phyloP scores from a whole-genome alignment of 64 coral and sea anemone genomes.

The Platygyra sinensis region DNA sequence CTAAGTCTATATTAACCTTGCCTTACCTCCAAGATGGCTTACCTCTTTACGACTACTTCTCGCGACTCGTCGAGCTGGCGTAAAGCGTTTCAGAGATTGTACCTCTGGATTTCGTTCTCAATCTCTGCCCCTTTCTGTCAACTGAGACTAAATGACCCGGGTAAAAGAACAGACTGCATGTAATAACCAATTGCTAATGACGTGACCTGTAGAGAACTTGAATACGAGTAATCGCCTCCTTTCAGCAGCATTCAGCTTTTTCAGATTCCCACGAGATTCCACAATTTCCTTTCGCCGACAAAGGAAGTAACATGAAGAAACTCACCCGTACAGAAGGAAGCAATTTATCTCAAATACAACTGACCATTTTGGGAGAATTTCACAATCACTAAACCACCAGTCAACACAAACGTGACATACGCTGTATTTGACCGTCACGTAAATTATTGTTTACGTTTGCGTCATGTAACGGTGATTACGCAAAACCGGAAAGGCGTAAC shows the following conservation, averaged over 20 bases:
- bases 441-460: not conserved
- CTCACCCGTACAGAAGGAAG: not conserved
- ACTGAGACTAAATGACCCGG: not conserved
- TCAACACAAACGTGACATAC: not conserved
- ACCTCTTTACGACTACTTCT: no score
- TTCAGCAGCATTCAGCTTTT: constrained; percentile 5
- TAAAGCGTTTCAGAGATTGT: no score
- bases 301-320: not conserved
- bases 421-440: not conserved
- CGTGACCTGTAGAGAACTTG: not conserved
- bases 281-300: not conserved
- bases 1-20: no score
- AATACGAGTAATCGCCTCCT: constrained; percentile 1
- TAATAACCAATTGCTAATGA: not conserved
- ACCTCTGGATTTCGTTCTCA: no score
- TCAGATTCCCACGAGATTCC: not conserved
- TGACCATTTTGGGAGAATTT: not conserved
- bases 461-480: not conserved
- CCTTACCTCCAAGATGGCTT: no score
- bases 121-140: not conserved
- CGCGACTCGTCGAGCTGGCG: no score
- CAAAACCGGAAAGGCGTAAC: constrained; percentile 5
- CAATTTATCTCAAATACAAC: not conserved
- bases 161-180: no score
- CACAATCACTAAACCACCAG: not conserved